Conservation (phyloP, 2,888 invertebrate genomes). For the Diaphora mendica region DNA sequence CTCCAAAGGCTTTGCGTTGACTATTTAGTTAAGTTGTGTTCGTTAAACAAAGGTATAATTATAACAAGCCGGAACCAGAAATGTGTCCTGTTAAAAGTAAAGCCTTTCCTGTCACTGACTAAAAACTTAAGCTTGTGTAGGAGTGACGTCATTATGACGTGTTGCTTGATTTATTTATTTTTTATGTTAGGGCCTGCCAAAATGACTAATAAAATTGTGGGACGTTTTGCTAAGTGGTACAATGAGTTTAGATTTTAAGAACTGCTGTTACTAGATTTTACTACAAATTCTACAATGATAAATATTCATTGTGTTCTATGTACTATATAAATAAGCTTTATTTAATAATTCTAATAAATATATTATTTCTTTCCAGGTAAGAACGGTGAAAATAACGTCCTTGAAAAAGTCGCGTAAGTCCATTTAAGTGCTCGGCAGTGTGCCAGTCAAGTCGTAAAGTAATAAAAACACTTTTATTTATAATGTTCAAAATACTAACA, state of each 20-base stretch:
- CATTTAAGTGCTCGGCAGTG: slow-evolving; percentile 8
- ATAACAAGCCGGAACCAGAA: slow-evolving; percentile 41
- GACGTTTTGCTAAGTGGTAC: no score
- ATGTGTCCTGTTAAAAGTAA: slow-evolving; percentile 41
- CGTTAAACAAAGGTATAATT: slow-evolving; percentile 51
- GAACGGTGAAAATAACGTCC: background rate
- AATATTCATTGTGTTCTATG: no score
- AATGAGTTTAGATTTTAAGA: no score
- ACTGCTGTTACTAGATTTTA: no score
- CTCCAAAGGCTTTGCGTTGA: slow-evolving; percentile 35
- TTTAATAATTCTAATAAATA: background rate
- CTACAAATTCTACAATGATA: no score
- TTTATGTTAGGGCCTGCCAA: no score
- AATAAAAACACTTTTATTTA: slow-evolving; percentile 12
- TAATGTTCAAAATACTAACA: slow-evolving; percentile 15
- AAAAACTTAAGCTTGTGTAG: slow-evolving; percentile 42
- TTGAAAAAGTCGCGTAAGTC: slow-evolving; percentile 3
- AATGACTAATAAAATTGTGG: no score
- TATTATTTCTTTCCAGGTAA: slow-evolving; percentile 34
- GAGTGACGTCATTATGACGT: slow-evolving; percentile 40
- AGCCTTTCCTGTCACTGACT: slow-evolving; percentile 47
- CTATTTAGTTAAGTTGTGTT: slow-evolving; percentile 50
- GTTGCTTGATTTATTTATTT: slow-evolving; percentile 15
- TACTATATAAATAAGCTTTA: no score
- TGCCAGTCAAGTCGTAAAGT: slow-evolving; percentile 4